Percentiles rank a stretch among this genome's conserved stretches.
These are phyloP conservation scores for Callimorpha dominula DNA, from an alignment of 2,888 invertebrate genomes.

Conservation along the genomic window DNA sequence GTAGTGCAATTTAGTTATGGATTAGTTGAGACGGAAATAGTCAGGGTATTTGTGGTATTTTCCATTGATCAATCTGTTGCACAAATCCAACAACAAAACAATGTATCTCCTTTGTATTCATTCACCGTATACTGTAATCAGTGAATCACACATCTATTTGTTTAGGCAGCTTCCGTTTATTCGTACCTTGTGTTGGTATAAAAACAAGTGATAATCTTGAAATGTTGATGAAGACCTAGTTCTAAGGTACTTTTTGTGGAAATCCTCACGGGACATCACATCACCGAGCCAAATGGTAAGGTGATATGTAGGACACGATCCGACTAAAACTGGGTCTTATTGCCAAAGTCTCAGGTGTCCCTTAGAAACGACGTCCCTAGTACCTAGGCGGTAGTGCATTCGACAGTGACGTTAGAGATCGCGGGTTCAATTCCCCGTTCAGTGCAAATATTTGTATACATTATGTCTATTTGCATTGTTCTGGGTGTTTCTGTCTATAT, in stretches of 20 bases:
- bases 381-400: background rate
- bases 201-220: constrained; percentile 21
- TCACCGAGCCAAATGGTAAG: no score
- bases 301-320: no score
- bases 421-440: background rate
- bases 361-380: no score
- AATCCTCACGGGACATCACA: no score
- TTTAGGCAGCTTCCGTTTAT: constrained; percentile 37
- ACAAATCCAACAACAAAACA: constrained; percentile 2
- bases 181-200: constrained; percentile 20
- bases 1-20: background rate
- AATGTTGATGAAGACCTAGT: background rate
- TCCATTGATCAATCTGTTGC: background rate
- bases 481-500: no score
- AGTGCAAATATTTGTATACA: background rate
- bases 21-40: background rate
- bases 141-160: constrained; percentile 40
- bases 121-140: constrained; percentile 19
- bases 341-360: no score
- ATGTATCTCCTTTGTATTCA: constrained; percentile 29
- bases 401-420: background rate
- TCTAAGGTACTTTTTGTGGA: no score
- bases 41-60: background rate
- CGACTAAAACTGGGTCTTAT: no score
- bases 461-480: no score